Base-by-base conservation (phyloP, 1,140 invertebrate genomes). In the Aphis craccivora region DNA sequence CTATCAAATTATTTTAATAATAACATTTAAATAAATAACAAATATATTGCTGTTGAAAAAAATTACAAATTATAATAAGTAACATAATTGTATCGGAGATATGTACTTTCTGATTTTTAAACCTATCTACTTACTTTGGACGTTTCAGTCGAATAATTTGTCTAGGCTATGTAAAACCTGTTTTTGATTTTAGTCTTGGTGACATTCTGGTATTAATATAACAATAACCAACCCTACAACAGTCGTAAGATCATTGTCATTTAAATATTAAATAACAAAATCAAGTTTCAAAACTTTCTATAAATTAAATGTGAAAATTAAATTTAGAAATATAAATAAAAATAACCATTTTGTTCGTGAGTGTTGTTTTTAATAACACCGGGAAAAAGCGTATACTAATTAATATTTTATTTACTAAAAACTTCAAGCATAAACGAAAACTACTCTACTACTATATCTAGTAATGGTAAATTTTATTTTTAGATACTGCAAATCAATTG, bases 191-290 rank as follows among this genome's bases (percentile, higher is more conserved):
- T 84, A 84, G 40, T 43, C 81, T 83, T 84, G 83, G 40, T 25
- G 40, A 45, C 22, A 86, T 86, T 86, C 83, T 9, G 83, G 83
- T 86, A 86, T 86, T 86, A 86, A 25, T 43, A 43, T 86, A 40
- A 86, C 83, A 86, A 86, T 86, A 40, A 86, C 83, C 83, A 40
- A 43, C 83, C 23, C 60, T 76, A 4, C 30, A 30, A 76, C 60
- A n/a, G 14, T 18, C 60, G 14, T 76, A 76, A n/a, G 60, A 76
- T 20, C 60, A n/a, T 76, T 76, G 60, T n/a, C 60, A 76, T 76
- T 76, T 76, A 76, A 76, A 76, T 76, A 76, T 76, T 76, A 76
- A 76, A 76, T 76, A 35, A 76, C 60, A 76, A 76, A 76, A n/a
- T 76, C 60, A n/a, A 76, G 60, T 76, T 76, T 76, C 60, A 76